Base-by-base conservation (phyloP, 2,888 invertebrate species). In the Sacculina carcini region DNA sequence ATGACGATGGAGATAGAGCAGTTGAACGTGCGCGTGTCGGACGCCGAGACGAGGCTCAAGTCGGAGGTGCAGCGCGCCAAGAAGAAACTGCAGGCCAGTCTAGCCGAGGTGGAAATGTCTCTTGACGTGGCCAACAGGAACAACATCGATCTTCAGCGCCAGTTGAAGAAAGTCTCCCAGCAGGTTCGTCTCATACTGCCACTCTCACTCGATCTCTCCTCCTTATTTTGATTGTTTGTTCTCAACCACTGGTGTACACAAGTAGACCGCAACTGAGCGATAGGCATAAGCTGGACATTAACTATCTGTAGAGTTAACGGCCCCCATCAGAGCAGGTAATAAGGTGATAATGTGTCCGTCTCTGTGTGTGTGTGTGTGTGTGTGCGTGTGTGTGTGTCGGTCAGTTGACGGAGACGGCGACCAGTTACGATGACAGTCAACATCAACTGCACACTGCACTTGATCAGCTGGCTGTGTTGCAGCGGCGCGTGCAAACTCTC, bases 61-160 rank as follows among this genome's bases (percentile, higher is more conserved):
- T 79, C 87, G 62, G 92, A 94, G 69, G 85, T 94, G 53, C 75
- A 78, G 59, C 85, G 92, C 71, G 84, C 94, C 73, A 92, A 92
- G 81, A 94, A 94, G 87, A 94, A 94, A 82, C 73, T 90, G 67
- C 90, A 90, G 72, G 83, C 90, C 66, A 87, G 87, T 65, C 92
- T 94, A 70, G 90, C 90, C 62, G 92, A 94, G 69, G 72, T 94
- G 64, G 92, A 92, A 69, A 77, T 92, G 73, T 83, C 87, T 52
- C 76, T 98, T 69, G 94, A 94, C 70, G 85, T 89, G 61, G 85
- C 90, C 71, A 94, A 96, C 76, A 89, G 94, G 74, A 87, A 81
- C 72, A 92, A 92, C 74, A 79, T 92, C 64, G 87, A 90, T 66
- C 74, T 92, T 66, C 90, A 92, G 71, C 89, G 90, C 76, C 84